Conservation (phyloP, 2,797 vertebrate genomes). For the Gymnopithys bicolor region DNA sequence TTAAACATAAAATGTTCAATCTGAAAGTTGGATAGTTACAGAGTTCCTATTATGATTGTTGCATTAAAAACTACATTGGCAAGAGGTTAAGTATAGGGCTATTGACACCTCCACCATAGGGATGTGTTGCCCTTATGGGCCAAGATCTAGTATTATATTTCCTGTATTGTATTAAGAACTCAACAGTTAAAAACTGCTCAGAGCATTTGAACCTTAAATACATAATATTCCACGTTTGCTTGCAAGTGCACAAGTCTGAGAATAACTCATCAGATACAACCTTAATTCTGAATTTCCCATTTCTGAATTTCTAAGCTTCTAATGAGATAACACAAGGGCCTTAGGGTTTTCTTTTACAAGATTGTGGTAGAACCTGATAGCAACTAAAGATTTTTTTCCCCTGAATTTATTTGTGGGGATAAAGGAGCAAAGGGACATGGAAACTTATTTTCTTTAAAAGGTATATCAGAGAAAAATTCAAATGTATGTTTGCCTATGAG, state of each 20-base stretch:
- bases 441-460: neutral
- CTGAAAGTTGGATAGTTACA: neutral
- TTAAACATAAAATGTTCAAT: neutral
- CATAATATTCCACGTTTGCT: neutral
- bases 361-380: neutral
- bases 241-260: neutral
- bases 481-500: accelerated
- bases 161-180: neutral
- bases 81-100: neutral
- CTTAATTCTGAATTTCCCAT: neutral
- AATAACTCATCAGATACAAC: neutral
- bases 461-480: neutral
- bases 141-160: neutral
- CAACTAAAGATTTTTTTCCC: neutral
- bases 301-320: neutral
- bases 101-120: neutral
- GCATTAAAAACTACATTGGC: neutral
- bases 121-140: accelerated
- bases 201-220: neutral
- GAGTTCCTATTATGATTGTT: neutral
- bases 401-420: neutral
- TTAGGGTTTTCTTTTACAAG: neutral
- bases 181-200: neutral
- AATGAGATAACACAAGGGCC: neutral
- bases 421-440: neutral